Evolutionary conservation across 2,888 invertebrate genomes (phyloP).

Genomic region (Andrena flavipes): DNA sequence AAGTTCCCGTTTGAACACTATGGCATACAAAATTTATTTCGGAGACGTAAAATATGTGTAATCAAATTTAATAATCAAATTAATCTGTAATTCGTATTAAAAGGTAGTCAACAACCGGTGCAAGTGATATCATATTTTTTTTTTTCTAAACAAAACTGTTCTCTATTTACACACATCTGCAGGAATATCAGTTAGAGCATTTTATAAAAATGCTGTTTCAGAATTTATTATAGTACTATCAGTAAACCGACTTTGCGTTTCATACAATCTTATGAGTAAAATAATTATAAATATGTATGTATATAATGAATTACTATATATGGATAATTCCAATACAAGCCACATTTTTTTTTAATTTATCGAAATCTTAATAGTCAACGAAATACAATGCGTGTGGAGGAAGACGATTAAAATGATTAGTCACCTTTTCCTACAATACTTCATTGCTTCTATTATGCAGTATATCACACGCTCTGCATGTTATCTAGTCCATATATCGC

Average conservation of each 20-base stretch:
- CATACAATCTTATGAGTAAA: slow-evolving; percentile 44
- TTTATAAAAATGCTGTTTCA: slow-evolving; percentile 47
- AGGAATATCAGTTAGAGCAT: slow-evolving; percentile 27
- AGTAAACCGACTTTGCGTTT: slow-evolving; percentile 27
- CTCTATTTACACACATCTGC: slow-evolving; percentile 30
- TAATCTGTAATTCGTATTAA: slow-evolving; percentile 43
- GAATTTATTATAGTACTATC: slow-evolving; percentile 28
- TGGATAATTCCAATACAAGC: slow-evolving; percentile 48
- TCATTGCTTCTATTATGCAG: slow-evolving; percentile 82
- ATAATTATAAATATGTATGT: slow-evolving; percentile 52
- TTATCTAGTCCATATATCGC: slow-evolving; percentile 93
- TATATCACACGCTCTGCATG: slow-evolving; percentile 84
- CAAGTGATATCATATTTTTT: slow-evolving; percentile 29
- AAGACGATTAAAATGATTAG: slow-evolving; percentile 71
- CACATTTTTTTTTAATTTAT: slow-evolving; percentile 49
- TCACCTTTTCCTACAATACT: slow-evolving; percentile 78
- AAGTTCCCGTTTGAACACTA: slow-evolving; percentile 63
- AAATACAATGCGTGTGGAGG: slow-evolving; percentile 56
- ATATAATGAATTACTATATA: slow-evolving; percentile 3
- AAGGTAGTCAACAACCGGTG: slow-evolving; percentile 39
- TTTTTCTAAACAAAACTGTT: slow-evolving; percentile 20
- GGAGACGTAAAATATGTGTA: slow-evolving; percentile 37
- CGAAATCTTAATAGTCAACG: slow-evolving; percentile 31
- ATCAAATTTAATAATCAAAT: slow-evolving; percentile 32
- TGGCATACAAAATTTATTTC: slow-evolving; percentile 45